Evolutionary conservation across 2,888 invertebrate genomes (phyloP).

Genomic region (Dysmachus trigonus): DNA sequence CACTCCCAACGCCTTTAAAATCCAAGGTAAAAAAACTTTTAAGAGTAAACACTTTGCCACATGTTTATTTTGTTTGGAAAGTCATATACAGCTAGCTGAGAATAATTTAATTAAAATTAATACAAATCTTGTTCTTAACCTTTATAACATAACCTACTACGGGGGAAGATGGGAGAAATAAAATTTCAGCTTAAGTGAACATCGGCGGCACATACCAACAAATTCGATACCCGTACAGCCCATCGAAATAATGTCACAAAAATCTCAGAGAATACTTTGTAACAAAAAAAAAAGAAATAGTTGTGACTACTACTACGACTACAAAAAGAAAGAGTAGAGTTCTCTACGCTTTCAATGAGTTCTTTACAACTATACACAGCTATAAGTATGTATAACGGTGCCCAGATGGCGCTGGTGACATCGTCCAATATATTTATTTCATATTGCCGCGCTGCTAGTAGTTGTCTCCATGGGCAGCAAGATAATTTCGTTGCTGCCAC

Average conservation of each 20-base stretch:
- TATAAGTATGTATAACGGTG: background rate
- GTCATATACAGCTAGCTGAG: background rate
- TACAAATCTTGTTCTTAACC: conserved; percentile 1
- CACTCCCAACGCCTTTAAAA: background rate
- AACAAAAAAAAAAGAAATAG: background rate
- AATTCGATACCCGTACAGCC: background rate
- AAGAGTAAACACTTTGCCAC: conserved; percentile 5
- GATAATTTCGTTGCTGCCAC: background rate
- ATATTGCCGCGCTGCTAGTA: background rate
- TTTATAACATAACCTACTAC: background rate
- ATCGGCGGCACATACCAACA: background rate
- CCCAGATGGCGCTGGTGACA: background rate
- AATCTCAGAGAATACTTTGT: background rate
- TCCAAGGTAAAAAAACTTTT: background rate
- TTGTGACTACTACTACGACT: background rate
- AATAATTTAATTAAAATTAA: conserved; percentile 23
- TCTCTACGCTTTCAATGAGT: background rate
- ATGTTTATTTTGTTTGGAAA: conserved; percentile 18
- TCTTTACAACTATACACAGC: conserved; percentile 13
- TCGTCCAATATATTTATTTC: background rate
- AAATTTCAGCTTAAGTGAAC: background rate
- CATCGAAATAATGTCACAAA: background rate
- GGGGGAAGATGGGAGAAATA: background rate
- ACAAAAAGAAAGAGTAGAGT: background rate
- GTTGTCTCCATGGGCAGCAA: background rate